A percentile compares a stretch with the other conserved stretches of the same genome.
These are phyloP conservation scores for Margarornis squamiger DNA, from an alignment of 2,797 vertebrate genomes.

Conservation along the genomic window DNA sequence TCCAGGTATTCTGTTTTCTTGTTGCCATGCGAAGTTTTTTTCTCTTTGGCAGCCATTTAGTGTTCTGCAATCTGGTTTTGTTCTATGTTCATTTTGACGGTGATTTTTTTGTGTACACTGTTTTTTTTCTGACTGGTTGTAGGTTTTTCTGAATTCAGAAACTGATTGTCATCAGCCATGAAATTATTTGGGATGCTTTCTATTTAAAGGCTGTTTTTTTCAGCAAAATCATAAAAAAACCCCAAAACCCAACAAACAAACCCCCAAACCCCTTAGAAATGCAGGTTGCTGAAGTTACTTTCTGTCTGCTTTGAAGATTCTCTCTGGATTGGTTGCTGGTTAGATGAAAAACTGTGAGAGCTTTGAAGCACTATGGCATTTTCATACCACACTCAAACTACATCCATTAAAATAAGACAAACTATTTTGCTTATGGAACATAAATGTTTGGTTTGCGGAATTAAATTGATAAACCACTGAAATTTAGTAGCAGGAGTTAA, in stretches of 20 bases:
- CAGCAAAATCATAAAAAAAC: neutral
- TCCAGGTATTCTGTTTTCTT: neutral
- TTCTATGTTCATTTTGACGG: neutral
- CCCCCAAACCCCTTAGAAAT: neutral
- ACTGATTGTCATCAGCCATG: neutral
- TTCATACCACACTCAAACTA: neutral
- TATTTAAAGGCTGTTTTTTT: neutral
- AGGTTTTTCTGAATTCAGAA: neutral
- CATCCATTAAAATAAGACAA: neutral
- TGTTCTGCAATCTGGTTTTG: neutral
- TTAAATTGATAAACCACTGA: neutral
- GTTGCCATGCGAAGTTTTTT: neutral
- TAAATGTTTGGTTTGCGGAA: neutral
- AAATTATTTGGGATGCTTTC: neutral
- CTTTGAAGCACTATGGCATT: neutral
- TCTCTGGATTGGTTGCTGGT: neutral
- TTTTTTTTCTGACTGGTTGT: neutral
- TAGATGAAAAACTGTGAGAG: neutral
- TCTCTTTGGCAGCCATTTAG: neutral
- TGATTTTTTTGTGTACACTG: fast-evolving
- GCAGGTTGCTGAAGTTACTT: neutral
- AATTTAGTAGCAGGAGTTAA: neutral
- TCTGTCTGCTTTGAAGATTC: neutral
- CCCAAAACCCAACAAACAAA: too few species aligned
- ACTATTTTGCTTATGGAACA: neutral